These are phyloP conservation scores for Helleia helle DNA, from an alignment of 2,888 invertebrate species.

Conservation along the genomic window DNA sequence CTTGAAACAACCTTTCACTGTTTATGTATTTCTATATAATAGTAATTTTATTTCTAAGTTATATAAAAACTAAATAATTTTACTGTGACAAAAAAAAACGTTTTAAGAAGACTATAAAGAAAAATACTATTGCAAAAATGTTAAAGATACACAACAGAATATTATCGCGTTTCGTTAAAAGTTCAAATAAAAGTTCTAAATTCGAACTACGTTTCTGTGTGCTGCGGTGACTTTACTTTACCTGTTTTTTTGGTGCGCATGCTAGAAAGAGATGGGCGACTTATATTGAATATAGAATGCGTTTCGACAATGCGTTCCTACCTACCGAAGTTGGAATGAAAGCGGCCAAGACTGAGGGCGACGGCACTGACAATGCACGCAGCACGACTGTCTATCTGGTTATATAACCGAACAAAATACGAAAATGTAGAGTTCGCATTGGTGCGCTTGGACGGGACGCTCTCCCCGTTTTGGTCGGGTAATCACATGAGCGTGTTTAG, in stretches of 20 bases:
- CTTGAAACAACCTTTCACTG: no score
- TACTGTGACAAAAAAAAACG: no score
- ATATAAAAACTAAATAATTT: no score
- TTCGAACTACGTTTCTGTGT: conserved; percentile 15
- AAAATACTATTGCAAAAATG: no score
- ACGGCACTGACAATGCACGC: conserved; percentile 68
- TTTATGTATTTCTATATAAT: no score
- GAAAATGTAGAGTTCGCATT: conserved; percentile 21
- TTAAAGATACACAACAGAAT: no score
- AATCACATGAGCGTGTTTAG: conserved; percentile 55
- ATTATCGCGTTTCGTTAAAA: neutral
- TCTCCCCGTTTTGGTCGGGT: conserved; percentile 48
- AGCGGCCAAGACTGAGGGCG: conserved; percentile 60
- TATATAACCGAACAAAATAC: conserved; percentile 49
- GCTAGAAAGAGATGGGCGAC: conserved; percentile 47
- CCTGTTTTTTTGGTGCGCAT: conserved; percentile 52
- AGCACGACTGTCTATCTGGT: conserved; percentile 66
- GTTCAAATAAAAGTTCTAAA: conserved; percentile 13
- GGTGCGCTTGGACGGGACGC: conserved; percentile 25
- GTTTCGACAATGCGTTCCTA: conserved; percentile 42
- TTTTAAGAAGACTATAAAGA: no score
- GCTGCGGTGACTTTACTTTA: conserved; percentile 33
- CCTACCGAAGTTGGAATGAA: conserved; percentile 43
- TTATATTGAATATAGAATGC: conserved; percentile 49
- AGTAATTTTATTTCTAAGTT: no score